phyloP scores from a whole-genome alignment of 2,113 vertebrate genomes.

The Marcusenius ussheri region DNA sequence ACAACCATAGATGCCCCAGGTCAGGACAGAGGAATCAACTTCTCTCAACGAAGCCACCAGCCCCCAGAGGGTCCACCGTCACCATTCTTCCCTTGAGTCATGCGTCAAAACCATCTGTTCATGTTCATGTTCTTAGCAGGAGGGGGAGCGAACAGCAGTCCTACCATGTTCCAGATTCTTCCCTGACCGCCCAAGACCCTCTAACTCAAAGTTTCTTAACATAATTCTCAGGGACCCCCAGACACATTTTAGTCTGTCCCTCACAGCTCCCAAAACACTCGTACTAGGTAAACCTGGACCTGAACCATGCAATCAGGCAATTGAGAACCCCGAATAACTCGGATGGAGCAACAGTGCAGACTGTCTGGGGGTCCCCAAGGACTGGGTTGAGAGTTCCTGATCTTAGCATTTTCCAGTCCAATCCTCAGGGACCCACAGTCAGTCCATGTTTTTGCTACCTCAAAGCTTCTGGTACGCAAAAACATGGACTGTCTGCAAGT shows the following conservation, averaged over 20 bases:
- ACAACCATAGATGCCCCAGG: not conserved
- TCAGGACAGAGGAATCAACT: not conserved
- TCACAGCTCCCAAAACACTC: not conserved
- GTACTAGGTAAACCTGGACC: not conserved
- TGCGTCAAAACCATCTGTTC: not conserved
- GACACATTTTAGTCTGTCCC: not conserved
- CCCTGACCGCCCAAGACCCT: not conserved
- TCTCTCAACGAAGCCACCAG: not conserved
- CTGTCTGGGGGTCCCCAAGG: not conserved
- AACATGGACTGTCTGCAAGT: not conserved
- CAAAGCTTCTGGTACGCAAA: not conserved
- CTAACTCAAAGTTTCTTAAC: not conserved
- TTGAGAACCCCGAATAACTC: not conserved
- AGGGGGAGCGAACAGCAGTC: not conserved
- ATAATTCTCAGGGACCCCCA: not conserved
- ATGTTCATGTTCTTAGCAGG: not conserved
- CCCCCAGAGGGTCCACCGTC: slow-evolving; percentile 7
- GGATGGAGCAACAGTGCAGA: not conserved
- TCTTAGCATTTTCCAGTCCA: not conserved
- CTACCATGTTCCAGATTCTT: not conserved
- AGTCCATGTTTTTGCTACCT: not conserved
- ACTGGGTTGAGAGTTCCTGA: not conserved
- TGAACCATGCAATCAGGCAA: not conserved
- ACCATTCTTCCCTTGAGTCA: not conserved
- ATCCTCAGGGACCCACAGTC: not conserved